Evolutionary conservation across 2,888 invertebrate species (phyloP).

Genomic region (Pasiphila rectangulata): DNA sequence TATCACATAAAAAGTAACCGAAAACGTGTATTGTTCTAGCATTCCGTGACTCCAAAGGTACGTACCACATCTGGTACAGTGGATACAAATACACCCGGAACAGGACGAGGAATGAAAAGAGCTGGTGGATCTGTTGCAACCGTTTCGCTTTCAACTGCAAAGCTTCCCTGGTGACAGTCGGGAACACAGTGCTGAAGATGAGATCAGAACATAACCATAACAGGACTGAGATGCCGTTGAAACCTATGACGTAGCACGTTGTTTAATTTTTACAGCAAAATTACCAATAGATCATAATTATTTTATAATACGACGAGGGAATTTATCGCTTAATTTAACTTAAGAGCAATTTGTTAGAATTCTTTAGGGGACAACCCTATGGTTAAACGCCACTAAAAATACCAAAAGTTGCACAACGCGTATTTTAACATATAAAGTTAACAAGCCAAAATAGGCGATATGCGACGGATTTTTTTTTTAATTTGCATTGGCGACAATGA

Average conservation of each 20-base stretch:
- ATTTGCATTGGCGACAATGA: no score
- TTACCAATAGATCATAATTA: no score
- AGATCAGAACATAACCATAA: slow-evolving; percentile 18
- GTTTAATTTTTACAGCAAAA: no score
- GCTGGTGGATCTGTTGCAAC: slow-evolving; percentile 24
- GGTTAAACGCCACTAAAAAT: no score
- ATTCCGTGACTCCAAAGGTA: slow-evolving; percentile 18
- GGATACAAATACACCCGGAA: slow-evolving; percentile 21
- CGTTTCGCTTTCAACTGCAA: slow-evolving; percentile 19
- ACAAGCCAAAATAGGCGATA: no score
- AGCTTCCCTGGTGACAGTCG: slow-evolving; percentile 14
- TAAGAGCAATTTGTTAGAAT: no score
- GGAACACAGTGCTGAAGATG: slow-evolving; percentile 12
- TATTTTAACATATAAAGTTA: no score
- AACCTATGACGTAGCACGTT: slow-evolving; percentile 3
- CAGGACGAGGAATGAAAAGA: slow-evolving; percentile 9
- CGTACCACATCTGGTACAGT: slow-evolving; percentile 14
- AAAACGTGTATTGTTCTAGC: slow-evolving; percentile 9
- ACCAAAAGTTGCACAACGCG: no score
- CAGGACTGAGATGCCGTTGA: slow-evolving; percentile 12
- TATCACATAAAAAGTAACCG: slow-evolving; percentile 4
- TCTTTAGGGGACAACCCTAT: no score
- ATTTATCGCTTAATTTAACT: no score
- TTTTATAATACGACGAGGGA: no score
- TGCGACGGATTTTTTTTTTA: no score